A percentile compares a stretch with the other conserved stretches of the same genome.
These are phyloP conservation scores for Sebastes kiyomatsui DNA, from an alignment of 2,797 vertebrate genomes.

Conservation along the genomic window DNA sequence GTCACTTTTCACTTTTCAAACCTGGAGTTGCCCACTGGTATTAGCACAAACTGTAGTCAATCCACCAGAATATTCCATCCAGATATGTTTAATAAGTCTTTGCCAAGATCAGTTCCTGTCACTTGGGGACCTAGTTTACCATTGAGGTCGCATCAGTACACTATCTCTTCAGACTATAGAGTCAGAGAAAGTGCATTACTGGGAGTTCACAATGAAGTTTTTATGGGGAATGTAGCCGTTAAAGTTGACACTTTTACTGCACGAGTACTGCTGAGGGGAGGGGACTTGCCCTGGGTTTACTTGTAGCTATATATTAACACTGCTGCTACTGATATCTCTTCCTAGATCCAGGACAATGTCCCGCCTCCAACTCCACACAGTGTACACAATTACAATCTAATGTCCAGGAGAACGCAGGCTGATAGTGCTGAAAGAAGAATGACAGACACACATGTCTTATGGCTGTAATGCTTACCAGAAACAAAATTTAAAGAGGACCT, in stretches of 20 bases:
- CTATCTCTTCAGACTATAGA: neutral
- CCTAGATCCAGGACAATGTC: conserved; percentile 18
- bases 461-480: neutral
- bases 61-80: neutral
- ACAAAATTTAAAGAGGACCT: neutral
- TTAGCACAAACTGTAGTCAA: neutral
- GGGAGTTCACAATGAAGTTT: conserved; percentile 32
- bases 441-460: neutral
- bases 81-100: neutral
- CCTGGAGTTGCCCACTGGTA: neutral
- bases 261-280: conserved; percentile 6
- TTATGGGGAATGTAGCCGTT: conserved; percentile 36
- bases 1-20: no score
- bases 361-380: conserved; percentile 3
- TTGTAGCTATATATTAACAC: conserved; percentile 41
- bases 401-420: neutral
- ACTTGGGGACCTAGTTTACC: neutral
- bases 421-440: conserved; percentile 1
- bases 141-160: neutral
- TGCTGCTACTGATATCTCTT: conserved; percentile 36
- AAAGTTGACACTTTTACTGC: conserved; percentile 39
- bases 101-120: neutral
- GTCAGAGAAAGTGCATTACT: conserved; percentile 17
- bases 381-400: neutral
- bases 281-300: conserved; percentile 25